Evolutionary conservation across 1,140 invertebrate genomes (phyloP), one percentile per base, ranked within the genome.

Genomic region (Lepidurus couesii): DNA sequence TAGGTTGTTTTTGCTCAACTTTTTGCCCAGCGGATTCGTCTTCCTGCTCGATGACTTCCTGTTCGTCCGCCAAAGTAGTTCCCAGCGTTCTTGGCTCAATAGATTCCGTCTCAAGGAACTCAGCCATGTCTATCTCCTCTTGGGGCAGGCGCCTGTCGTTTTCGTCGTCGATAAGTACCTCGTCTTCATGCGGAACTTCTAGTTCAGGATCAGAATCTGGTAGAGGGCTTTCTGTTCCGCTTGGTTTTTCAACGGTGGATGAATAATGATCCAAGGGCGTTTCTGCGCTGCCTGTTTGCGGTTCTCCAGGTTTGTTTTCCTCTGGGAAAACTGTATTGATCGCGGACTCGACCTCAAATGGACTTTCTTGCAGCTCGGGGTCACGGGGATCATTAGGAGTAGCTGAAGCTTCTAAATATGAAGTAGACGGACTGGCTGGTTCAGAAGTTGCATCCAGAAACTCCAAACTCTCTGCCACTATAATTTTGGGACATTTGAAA

Each of bases 31-130:
- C 75, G 44, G 13, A 44, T 77, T 42, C 6, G 43, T 44, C 42
- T 77, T 77, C 75, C 43, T 1, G 44, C 24, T 77, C 75, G 26
- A 16, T 77, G 43, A 42, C 47, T 45, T 34, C 75, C 24, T 42
- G 26, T 47, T 77, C 74, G 2, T 24, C 24, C 4, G n/a, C 74
- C 74, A 16, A 9, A 42, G n/a, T 16, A 7, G 43, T 75, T 24
- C 9, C 74, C 16, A 21, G 13, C 53, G 24, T 75, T 75, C 43
- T 9, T 16, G 74, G 74, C 44, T 77, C 16, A 77, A 42, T 45
- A 13, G 75, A 11, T 65, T 77, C 75, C 47, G 75, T 77, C 47
- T 77, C 75, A 1, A 73, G 26, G 13, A 21, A 21, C 53, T 7
- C 21, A 21, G 21, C 13, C 6, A 16, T 13, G 53, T 21, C 53